A percentile compares a stretch with the other conserved stretches of the same genome.
Evolutionary conservation across 2,888 invertebrate genomes (phyloP).

Genomic region (Deroplatys truncata): DNA sequence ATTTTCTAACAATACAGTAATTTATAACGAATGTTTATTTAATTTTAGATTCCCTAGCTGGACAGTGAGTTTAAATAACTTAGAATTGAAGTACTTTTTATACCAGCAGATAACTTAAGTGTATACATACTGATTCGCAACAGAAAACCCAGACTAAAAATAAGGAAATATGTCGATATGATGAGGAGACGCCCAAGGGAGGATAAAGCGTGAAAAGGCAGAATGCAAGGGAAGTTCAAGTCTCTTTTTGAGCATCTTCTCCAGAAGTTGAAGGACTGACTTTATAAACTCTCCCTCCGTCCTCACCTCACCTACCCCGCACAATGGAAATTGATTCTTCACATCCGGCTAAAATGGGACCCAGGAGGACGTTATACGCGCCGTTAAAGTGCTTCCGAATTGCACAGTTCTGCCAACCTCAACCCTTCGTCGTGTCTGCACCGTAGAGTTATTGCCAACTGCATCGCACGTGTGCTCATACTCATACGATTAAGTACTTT

Average conservation of each 20-base stretch:
- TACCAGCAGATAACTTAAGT: no score
- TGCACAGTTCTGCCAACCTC: not conserved
- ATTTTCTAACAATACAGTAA: no score
- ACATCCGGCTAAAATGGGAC: not conserved
- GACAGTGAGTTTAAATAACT: no score
- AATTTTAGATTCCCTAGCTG: no score
- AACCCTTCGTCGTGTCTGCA: not conserved
- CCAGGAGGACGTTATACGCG: not conserved
- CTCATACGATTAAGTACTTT: no score
- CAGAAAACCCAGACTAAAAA: no score
- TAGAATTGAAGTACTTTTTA: no score
- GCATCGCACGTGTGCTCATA: not conserved
- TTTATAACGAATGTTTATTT: no score
- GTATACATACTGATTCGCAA: no score
- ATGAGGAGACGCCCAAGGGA: not conserved
- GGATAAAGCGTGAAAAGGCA: not conserved
- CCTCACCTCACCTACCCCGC: not conserved
- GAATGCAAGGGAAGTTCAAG: not conserved
- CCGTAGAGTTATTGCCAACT: not conserved
- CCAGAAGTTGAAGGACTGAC: not conserved
- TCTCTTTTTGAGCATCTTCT: not conserved
- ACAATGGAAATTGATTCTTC: not conserved
- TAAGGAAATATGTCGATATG: no score
- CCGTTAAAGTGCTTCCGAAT: not conserved
- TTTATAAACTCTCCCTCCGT: not conserved